Evolutionary conservation across 2,888 invertebrate species (phyloP).

Genomic region (Apodemia mormo): DNA sequence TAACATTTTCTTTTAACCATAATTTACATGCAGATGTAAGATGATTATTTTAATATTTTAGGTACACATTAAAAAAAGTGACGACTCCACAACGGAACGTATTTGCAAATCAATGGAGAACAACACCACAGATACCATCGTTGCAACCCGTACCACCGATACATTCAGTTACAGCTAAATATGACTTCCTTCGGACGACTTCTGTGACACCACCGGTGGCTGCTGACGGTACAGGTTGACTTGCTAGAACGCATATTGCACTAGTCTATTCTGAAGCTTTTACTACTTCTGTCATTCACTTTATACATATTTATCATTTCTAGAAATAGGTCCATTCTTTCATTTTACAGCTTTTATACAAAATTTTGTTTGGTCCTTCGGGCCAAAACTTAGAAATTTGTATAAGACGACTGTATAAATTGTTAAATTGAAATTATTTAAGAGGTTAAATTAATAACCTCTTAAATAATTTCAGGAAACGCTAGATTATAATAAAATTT

Average conservation of each 20-base stretch:
- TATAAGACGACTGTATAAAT: too few relatives aligned
- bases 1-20: too few relatives aligned
- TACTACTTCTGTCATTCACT: neutral
- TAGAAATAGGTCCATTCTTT: too few relatives aligned
- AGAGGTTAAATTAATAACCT: too few relatives aligned
- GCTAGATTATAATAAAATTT: too few relatives aligned
- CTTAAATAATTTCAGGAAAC: too few relatives aligned
- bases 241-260: constrained; percentile 51
- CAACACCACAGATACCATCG: constrained; percentile 41
- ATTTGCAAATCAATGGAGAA: constrained; percentile 55
- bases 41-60: constrained; percentile 38
- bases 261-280: constrained; percentile 38
- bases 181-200: constrained; percentile 62
- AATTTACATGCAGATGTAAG: too few relatives aligned
- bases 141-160: constrained; percentile 46
- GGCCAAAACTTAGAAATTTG: too few relatives aligned
- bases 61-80: constrained; percentile 62
- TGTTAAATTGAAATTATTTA: too few relatives aligned
- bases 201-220: constrained; percentile 52
- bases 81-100: constrained; percentile 51
- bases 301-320: too few relatives aligned
- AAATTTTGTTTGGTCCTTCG: too few relatives aligned
- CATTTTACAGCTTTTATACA: too few relatives aligned
- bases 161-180: constrained; percentile 49
- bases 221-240: constrained; percentile 68